phyloP scores from a whole-genome alignment of 2,888 invertebrate genomes.

The Erpobdella octoculata region DNA sequence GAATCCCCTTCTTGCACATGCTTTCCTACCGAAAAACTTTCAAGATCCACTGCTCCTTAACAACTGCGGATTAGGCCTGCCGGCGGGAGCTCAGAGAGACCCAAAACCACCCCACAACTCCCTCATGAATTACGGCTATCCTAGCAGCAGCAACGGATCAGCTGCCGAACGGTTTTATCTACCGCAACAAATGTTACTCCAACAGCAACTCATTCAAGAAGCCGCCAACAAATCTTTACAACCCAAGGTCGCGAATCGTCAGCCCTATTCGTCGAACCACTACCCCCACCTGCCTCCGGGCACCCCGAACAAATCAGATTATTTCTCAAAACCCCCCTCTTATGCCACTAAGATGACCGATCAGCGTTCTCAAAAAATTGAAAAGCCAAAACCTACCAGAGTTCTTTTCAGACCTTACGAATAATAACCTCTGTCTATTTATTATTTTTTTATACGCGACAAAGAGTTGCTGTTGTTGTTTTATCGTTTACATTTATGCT shows the following conservation, averaged over 20 bases:
- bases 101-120: neutral
- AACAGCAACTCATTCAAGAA: neutral
- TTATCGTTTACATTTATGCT: too few relatives aligned
- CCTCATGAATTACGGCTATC: neutral
- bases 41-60: neutral
- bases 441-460: too few relatives aligned
- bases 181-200: neutral
- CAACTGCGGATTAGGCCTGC: too few relatives aligned
- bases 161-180: neutral
- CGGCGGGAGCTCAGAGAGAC: neutral
- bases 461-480: too few relatives aligned
- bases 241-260: neutral
- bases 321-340: neutral
- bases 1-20: neutral
- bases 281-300: neutral
- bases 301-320: neutral
- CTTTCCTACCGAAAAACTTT: neutral
- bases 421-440: too few relatives aligned
- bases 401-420: neutral
- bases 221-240: neutral
- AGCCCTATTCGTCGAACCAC: neutral
- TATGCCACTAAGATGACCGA: neutral
- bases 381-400: neutral
- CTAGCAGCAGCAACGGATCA: neutral
- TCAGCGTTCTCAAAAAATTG: neutral